Conservation (phyloP, 1,140 invertebrate species). For the Drosophila lowei region DNA sequence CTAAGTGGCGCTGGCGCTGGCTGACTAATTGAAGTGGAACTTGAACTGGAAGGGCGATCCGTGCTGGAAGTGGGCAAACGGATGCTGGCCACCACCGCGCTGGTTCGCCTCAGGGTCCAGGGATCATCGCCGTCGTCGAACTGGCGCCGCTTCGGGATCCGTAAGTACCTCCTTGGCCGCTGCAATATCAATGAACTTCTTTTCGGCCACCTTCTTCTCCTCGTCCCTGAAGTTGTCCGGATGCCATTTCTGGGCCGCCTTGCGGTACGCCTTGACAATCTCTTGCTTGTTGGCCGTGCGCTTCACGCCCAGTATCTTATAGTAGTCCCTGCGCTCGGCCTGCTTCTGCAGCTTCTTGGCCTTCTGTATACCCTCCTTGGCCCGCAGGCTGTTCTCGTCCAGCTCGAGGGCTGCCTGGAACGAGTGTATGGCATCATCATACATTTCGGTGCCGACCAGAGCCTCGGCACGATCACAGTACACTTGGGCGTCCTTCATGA, state of each 20-base stretch:
- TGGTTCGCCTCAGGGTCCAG: slow-evolving; percentile 95
- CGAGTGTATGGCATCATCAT: slow-evolving; percentile 95
- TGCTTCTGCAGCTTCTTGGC: slow-evolving; percentile 98
- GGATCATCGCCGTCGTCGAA: slow-evolving; percentile 99
- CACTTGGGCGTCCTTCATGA: slow-evolving; percentile 90
- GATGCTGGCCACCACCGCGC: slow-evolving; percentile 88
- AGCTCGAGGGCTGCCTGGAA: slow-evolving; percentile 94
- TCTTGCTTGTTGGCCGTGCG: slow-evolving; percentile 94
- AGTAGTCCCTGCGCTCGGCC: slow-evolving; percentile 97
- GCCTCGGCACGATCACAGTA: slow-evolving; percentile 97
- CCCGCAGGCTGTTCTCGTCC: slow-evolving; percentile 91
- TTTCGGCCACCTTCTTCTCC: slow-evolving; percentile 97
- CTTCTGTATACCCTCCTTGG: slow-evolving; percentile 94
- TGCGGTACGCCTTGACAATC: slow-evolving; percentile 98
- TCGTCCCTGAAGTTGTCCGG: slow-evolving; percentile 97
- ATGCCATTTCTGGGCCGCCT: slow-evolving; percentile 99
- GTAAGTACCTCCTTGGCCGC: slow-evolving; percentile 98
- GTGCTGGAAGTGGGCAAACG: slow-evolving; percentile 95
- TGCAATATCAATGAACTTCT: slow-evolving; percentile 99
- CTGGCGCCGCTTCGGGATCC: slow-evolving; percentile 93
- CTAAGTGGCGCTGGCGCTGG: slow-evolving; percentile 16
- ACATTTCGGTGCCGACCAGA: slow-evolving; percentile 94
- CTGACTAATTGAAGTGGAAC: slow-evolving; percentile 93
- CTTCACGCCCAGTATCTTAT: slow-evolving; percentile 95
- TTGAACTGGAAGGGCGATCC: slow-evolving; percentile 96